Conservation (phyloP, 2,888 invertebrate species). For the Agrilus cyanescens region DNA sequence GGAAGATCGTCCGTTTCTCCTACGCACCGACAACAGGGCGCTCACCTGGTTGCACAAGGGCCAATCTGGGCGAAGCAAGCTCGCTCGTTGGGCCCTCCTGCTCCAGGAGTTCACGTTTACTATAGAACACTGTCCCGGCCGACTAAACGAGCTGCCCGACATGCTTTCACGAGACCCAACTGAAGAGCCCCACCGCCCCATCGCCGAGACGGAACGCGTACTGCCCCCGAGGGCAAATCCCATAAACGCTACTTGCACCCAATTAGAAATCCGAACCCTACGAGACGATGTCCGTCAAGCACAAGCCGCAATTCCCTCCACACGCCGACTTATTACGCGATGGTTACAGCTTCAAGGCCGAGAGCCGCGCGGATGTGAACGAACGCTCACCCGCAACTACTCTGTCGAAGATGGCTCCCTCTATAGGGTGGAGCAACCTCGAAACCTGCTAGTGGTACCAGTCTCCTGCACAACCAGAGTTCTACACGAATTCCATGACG, state of each 20-base stretch:
- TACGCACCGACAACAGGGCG: slow-evolving; percentile 8
- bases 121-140: slow-evolving; percentile 14
- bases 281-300: too few species aligned
- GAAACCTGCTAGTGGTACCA: background rate
- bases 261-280: too few species aligned
- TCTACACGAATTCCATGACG: slow-evolving; percentile 8
- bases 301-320: too few species aligned
- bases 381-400: slow-evolving; percentile 8
- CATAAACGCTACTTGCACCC: too few species aligned
- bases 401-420: background rate
- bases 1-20: slow-evolving; percentile 5
- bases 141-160: slow-evolving; percentile 9
- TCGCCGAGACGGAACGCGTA: background rate
- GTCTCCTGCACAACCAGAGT: background rate
- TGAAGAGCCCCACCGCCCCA: background rate
- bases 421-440: background rate
- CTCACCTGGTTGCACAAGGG: slow-evolving; percentile 7
- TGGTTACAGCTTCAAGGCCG: too few species aligned
- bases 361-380: background rate
- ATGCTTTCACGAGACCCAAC: slow-evolving; percentile 6
- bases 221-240: background rate
- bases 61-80: slow-evolving; percentile 6
- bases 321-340: too few species aligned
- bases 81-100: slow-evolving; percentile 10
- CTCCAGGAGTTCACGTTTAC: slow-evolving; percentile 8